A percentile compares a stretch with the other conserved stretches of the same genome.
Evolutionary conservation across 2,113 vertebrate genomes (phyloP).

Genomic region (Ailuropoda melanoleuca): DNA sequence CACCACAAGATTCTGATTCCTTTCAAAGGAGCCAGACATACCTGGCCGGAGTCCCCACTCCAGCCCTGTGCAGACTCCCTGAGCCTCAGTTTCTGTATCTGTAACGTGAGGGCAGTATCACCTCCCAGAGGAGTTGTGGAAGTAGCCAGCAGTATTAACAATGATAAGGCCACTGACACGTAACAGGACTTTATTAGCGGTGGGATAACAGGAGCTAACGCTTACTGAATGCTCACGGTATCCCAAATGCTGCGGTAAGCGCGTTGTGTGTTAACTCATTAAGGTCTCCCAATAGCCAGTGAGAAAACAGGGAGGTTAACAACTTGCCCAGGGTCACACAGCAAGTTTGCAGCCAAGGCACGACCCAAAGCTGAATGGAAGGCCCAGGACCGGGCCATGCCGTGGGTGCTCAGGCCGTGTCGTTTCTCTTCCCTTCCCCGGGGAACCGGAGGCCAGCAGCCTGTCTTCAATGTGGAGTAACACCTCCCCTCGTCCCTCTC

Average conservation of each 20-base stretch:
- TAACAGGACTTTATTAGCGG: accelerated
- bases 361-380: not conserved
- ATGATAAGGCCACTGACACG: not conserved
- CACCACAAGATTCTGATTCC: not conserved
- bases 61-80: not conserved
- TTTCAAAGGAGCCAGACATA: not conserved
- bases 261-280: not conserved
- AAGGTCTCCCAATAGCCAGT: not conserved
- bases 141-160: not conserved
- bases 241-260: not conserved
- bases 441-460: not conserved
- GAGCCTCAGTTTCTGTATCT: not conserved
- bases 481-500: not conserved
- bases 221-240: not conserved
- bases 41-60: not conserved
- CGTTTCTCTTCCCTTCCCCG: not conserved
- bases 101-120: not conserved
- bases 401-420: not conserved
- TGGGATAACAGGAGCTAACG: not conserved
- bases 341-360: not conserved
- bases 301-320: not conserved
- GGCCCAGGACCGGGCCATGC: not conserved
- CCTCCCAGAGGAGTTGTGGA: not conserved
- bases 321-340: not conserved
- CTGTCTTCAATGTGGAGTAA: not conserved